These are phyloP conservation scores for Raphicerus campestris DNA, from an alignment of 2,113 vertebrate genomes.

Conservation along the genomic window DNA sequence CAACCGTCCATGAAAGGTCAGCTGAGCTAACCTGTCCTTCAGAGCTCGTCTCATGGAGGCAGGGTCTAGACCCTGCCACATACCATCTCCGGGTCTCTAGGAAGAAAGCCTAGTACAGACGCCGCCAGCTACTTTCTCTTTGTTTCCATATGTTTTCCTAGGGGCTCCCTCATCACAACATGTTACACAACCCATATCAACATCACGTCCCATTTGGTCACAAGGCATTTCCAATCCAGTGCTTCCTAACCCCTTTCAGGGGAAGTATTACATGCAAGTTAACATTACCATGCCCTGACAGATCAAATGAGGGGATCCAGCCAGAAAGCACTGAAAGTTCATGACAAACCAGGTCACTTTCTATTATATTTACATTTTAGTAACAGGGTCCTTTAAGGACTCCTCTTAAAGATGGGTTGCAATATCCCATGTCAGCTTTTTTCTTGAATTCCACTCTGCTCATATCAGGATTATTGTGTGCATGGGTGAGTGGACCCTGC, in stretches of 20 bases:
- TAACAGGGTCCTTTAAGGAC: constrained; percentile 11
- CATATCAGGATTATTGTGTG: not conserved
- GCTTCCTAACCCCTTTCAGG: constrained; percentile 49
- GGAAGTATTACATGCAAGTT: constrained; percentile 35
- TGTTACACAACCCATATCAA: constrained; percentile 41
- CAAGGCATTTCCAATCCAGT: constrained; percentile 61
- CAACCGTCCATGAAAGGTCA: not conserved
- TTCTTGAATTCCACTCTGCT: not conserved
- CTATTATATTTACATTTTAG: constrained; percentile 28
- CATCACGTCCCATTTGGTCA: constrained; percentile 51
- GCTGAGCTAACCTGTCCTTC: not conserved
- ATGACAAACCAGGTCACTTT: constrained; percentile 64
- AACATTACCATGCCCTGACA: constrained; percentile 55
- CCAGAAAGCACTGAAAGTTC: constrained; percentile 24
- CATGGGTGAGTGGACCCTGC: not conserved
- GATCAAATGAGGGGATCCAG: constrained; percentile 51
- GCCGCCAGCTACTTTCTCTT: constrained; percentile 32
- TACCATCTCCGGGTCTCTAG: not conserved
- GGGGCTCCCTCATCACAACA: constrained; percentile 46
- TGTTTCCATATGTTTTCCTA: constrained; percentile 56
- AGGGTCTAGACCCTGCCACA: constrained; percentile 41
- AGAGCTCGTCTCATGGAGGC: not conserved
- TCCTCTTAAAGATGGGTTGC: not conserved
- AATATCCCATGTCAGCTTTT: not conserved
- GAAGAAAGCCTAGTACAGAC: not conserved